A percentile compares a stretch with the other conserved stretches of the same genome.
phyloP scores from a whole-genome alignment of 2,888 invertebrate species.

The Megaustenia siamemsis region DNA sequence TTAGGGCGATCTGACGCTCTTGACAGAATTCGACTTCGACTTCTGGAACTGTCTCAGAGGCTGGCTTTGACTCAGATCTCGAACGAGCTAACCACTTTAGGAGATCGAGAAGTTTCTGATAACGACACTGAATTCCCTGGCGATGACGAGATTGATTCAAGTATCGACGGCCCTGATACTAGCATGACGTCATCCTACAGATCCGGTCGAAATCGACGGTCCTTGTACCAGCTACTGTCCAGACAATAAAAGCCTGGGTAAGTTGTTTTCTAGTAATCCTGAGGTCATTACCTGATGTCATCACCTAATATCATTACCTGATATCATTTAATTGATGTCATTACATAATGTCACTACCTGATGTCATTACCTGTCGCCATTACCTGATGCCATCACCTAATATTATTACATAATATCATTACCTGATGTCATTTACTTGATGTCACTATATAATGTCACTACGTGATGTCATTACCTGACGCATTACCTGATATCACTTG shows the following conservation, averaged over 20 bases:
- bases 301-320: background rate
- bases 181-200: background rate
- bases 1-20: background rate
- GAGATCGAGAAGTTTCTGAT: background rate
- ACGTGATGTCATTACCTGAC: too few relatives aligned
- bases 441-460: too few relatives aligned
- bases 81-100: background rate
- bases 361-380: background rate
- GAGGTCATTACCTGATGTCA: background rate
- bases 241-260: background rate
- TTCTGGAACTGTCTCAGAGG: slow-evolving; percentile 4
- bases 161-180: background rate
- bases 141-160: background rate
- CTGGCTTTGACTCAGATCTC: background rate
- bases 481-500: too few relatives aligned
- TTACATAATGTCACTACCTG: background rate
- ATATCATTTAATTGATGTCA: background rate
- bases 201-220: background rate
- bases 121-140: background rate
- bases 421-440: too few relatives aligned
- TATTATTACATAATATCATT: too few relatives aligned
- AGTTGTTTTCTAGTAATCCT: background rate
- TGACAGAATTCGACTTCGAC: slow-evolving; percentile 19
- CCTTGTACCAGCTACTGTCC: background rate
- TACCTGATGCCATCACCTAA: background rate